A percentile compares a stretch with the other conserved stretches of the same genome.
Conservation (phyloP, 2,113 vertebrate genomes). For the Colistium nudipinnis region DNA sequence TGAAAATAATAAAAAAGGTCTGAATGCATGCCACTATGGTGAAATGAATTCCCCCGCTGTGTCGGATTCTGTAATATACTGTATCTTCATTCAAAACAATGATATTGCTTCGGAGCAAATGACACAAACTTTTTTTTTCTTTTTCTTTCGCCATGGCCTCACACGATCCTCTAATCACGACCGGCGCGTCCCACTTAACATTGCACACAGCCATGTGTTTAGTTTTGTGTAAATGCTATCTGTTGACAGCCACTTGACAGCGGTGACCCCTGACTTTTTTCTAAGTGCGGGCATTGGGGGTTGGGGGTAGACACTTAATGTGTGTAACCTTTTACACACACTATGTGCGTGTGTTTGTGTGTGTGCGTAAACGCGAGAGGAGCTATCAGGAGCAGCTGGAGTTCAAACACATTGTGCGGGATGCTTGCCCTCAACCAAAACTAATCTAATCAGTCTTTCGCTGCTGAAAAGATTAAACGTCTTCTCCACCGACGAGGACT, state of each 20-base stretch:
- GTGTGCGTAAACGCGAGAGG: constrained; percentile 67
- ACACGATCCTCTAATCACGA: constrained; percentile 47
- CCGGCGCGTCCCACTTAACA: constrained; percentile 77
- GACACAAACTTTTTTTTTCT: constrained; percentile 13
- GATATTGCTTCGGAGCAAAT: constrained; percentile 17
- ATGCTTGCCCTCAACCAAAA: constrained; percentile 69
- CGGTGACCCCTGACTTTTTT: constrained; percentile 67
- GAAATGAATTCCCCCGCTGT: constrained; percentile 21
- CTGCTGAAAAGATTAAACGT: constrained; percentile 80
- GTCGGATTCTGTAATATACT: constrained; percentile 18
- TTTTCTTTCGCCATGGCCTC: constrained; percentile 1
- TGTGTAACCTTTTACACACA: constrained; percentile 43
- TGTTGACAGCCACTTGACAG: constrained; percentile 85
- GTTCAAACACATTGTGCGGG: constrained; percentile 81
- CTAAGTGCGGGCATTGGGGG: constrained; percentile 40
- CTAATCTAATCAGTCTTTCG: constrained; percentile 83
- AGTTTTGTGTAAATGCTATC: constrained; percentile 76
- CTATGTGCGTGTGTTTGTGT: no score
- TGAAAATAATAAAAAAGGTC: constrained; percentile 60
- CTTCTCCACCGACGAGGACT: constrained; percentile 83
- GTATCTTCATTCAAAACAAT: constrained; percentile 38
- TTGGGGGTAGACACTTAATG: constrained; percentile 57
- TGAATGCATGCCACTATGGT: constrained; percentile 49
- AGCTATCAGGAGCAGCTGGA: constrained; percentile 74
- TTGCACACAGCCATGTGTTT: constrained; percentile 75